Percentiles rank a stretch among this genome's conserved stretches.
Evolutionary conservation across 2,888 invertebrate species (phyloP).

Genomic region (Nycteola revayana): DNA sequence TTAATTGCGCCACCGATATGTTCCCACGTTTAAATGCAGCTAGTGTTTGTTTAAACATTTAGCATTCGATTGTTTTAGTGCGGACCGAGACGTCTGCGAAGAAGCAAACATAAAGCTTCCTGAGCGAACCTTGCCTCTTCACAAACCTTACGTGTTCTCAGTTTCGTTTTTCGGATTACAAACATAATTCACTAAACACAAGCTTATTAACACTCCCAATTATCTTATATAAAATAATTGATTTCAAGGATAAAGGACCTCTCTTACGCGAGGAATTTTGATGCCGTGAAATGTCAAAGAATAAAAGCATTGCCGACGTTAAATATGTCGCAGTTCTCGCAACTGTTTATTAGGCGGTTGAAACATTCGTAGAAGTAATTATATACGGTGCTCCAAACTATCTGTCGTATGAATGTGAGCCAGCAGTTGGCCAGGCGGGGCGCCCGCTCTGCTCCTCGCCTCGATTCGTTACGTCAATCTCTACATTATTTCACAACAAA

Average conservation of each 20-base stretch:
- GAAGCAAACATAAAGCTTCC: slow-evolving; percentile 72
- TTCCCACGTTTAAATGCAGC: slow-evolving; percentile 79
- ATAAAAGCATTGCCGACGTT: slow-evolving; percentile 47
- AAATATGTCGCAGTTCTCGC: slow-evolving; percentile 56
- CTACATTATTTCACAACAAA: slow-evolving; percentile 61
- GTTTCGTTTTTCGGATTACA: slow-evolving; percentile 16
- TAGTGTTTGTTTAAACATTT: slow-evolving; percentile 75
- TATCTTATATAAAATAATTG: slow-evolving; percentile 18
- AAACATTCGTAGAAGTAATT: slow-evolving; percentile 74
- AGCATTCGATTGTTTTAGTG: slow-evolving; percentile 82
- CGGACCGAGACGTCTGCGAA: slow-evolving; percentile 70
- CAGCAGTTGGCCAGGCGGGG: slow-evolving; percentile 58
- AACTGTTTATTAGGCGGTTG: slow-evolving; percentile 70
- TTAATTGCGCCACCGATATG: slow-evolving; percentile 73
- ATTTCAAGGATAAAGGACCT: slow-evolving; percentile 10
- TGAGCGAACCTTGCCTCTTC: slow-evolving; percentile 38
- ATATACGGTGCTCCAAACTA: slow-evolving; percentile 71
- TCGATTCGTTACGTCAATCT: slow-evolving; percentile 81
- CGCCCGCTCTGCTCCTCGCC: slow-evolving; percentile 50
- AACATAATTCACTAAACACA: slow-evolving; percentile 21
- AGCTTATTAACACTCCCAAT: slow-evolving; percentile 22
- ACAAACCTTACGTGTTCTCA: slow-evolving; percentile 13
- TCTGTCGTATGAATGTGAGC: slow-evolving; percentile 59
- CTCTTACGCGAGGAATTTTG: slow-evolving; percentile 23
- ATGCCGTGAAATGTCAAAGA: slow-evolving; percentile 46